These are phyloP conservation scores for Chrysochloris asiatica DNA, from an alignment of 2,113 vertebrate genomes.

Conservation along the genomic window DNA sequence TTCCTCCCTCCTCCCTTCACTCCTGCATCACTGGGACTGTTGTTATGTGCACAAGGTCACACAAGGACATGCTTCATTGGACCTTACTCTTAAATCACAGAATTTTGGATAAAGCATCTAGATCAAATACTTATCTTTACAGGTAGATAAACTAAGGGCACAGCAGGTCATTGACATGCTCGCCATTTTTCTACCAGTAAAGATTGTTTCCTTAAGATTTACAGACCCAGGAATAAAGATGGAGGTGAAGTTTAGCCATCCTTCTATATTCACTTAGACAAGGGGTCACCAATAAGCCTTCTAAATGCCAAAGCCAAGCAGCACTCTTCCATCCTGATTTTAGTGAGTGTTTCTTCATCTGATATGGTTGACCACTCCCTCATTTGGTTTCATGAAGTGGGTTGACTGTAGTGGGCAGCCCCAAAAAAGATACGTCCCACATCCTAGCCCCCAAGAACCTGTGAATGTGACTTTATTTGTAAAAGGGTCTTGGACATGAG, in stretches of 20 bases:
- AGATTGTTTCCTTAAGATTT: conserved; percentile 32
- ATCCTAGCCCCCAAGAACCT: neutral
- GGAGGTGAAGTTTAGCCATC: conserved; percentile 4
- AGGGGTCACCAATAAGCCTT: neutral
- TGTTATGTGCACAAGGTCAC: neutral
- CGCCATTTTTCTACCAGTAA: neutral
- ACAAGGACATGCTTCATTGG: neutral
- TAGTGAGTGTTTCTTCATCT: neutral
- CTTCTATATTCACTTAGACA: conserved; percentile 12
- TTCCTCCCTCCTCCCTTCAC: neutral
- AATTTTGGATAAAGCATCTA: neutral
- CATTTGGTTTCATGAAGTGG: neutral
- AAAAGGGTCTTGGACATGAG: neutral
- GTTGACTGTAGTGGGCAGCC: neutral
- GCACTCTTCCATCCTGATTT: neutral
- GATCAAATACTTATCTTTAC: neutral
- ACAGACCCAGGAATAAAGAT: neutral
- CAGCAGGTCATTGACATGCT: neutral
- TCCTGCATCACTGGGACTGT: neutral
- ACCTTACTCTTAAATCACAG: neutral
- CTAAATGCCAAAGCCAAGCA: neutral
- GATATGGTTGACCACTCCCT: neutral
- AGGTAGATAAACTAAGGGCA: no score
- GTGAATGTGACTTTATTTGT: neutral
- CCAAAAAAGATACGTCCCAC: neutral